Percentiles rank a stretch among this genome's conserved stretches.
phyloP scores from a whole-genome alignment of 2,888 invertebrate genomes.

The Lasioglossum oenotherae region DNA sequence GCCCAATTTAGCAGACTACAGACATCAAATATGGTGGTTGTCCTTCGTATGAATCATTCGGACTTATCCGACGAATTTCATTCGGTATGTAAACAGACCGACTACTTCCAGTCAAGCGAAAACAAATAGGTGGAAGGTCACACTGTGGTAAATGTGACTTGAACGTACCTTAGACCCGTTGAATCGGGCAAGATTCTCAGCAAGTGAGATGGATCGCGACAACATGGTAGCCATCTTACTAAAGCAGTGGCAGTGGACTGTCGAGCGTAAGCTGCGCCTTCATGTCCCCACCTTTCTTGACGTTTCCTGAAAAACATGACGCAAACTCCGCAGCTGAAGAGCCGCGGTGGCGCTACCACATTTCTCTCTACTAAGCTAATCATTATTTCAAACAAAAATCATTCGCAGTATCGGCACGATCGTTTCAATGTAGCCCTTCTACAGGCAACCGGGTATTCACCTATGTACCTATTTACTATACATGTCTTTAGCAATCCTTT shows the following conservation, averaged over 20 bases:
- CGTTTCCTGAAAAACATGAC: constrained; percentile 63
- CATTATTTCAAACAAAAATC: constrained; percentile 6
- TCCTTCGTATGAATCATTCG: constrained; percentile 58
- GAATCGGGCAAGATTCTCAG: constrained; percentile 89
- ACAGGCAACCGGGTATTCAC: background rate
- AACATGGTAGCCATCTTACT: constrained; percentile 92
- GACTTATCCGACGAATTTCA: constrained; percentile 17
- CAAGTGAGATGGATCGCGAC: constrained; percentile 89
- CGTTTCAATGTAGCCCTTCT: background rate
- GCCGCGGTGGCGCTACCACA: constrained; percentile 45
- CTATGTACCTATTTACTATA: background rate
- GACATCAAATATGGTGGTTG: constrained; percentile 78
- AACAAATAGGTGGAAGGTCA: background rate
- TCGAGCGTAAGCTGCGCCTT: constrained; percentile 59
- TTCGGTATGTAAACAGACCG: background rate
- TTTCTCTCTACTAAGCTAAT: constrained; percentile 20
- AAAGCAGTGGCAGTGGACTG: constrained; percentile 78
- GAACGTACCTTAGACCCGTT: constrained; percentile 90
- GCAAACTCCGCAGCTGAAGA: constrained; percentile 49
- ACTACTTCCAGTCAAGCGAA: background rate
- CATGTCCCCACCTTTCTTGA: constrained; percentile 67
- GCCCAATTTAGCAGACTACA: constrained; percentile 84
- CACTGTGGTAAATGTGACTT: background rate
- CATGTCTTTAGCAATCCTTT: background rate
- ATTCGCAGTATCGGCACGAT: background rate